These are phyloP conservation scores for Microcebus jonahi DNA, from an alignment of 2,113 vertebrate genomes.

Conservation along the genomic window DNA sequence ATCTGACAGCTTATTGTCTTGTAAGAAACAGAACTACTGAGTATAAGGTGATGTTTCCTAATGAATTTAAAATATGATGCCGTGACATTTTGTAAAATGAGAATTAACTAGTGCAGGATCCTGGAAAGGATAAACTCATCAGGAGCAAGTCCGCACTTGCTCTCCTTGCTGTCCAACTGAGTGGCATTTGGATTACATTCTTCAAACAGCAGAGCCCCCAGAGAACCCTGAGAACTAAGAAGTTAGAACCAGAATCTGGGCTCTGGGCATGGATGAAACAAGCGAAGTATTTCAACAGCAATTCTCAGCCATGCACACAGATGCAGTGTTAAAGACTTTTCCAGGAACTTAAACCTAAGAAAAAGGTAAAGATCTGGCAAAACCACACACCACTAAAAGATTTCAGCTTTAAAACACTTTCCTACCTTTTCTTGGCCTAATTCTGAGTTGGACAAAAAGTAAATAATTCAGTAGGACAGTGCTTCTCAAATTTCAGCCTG, in stretches of 20 bases:
- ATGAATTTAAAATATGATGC: neutral
- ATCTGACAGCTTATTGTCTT: constrained; percentile 31
- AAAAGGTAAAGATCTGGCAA: neutral
- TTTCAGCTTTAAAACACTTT: neutral
- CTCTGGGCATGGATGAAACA: neutral
- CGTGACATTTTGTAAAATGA: neutral
- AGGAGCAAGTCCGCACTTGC: neutral
- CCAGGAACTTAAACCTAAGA: neutral
- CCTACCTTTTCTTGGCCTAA: neutral
- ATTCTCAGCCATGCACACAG: neutral
- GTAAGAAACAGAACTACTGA: constrained; percentile 15
- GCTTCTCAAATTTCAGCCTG: neutral
- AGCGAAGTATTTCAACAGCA: neutral
- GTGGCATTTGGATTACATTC: neutral
- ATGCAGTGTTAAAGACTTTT: neutral
- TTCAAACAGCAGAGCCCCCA: neutral
- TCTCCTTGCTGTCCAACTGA: neutral
- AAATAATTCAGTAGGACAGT: neutral
- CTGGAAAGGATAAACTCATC: neutral
- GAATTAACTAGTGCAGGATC: neutral
- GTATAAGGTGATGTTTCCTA: constrained; percentile 9
- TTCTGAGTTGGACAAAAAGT: neutral
- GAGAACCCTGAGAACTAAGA: neutral
- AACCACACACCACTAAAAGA: neutral
- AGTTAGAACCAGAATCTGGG: neutral